These are phyloP conservation scores for Eufriesea mexicana DNA, from an alignment of 1,140 invertebrate genomes.

Conservation along the genomic window DNA sequence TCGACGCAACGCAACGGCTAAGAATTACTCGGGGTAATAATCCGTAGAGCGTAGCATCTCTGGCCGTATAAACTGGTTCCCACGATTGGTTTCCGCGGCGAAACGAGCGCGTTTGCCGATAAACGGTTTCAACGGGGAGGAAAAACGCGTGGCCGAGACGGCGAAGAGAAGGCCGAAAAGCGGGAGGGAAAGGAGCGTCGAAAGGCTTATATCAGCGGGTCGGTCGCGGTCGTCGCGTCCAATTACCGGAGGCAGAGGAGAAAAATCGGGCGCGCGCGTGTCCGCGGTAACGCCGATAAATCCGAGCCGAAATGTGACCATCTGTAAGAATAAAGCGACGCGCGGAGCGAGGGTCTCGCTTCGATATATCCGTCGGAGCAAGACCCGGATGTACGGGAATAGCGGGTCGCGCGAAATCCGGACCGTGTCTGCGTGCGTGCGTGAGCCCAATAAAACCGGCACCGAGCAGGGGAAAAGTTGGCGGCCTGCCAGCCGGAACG, in stretches of 20 bases:
- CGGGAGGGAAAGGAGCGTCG: too few relatives aligned
- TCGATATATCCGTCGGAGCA: constrained; percentile 57
- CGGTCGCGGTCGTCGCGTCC: not conserved
- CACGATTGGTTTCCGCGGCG: too few relatives aligned
- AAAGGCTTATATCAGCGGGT: constrained; percentile 4
- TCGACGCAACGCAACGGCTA: too few relatives aligned
- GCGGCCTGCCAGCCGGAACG: constrained; percentile 69
- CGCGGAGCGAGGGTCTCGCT: constrained; percentile 6
- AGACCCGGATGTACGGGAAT: constrained; percentile 78
- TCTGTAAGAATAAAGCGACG: constrained; percentile 25
- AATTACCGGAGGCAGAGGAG: constrained; percentile 12
- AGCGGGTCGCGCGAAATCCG: constrained; percentile 72
- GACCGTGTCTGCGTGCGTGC: constrained; percentile 51
- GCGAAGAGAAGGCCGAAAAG: too few relatives aligned
- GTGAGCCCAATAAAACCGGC: constrained; percentile 54
- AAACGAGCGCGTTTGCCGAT: too few relatives aligned
- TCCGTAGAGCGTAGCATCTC: too few relatives aligned
- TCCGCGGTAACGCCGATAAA: constrained; percentile 7
- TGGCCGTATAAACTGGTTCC: too few relatives aligned
- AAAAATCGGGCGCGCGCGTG: constrained; percentile 16
- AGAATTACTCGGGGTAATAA: too few relatives aligned
- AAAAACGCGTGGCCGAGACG: too few relatives aligned
- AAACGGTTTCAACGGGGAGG: too few relatives aligned
- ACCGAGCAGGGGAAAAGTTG: constrained; percentile 64
- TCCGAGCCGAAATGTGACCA: constrained; percentile 8